A percentile compares a stretch with the other conserved stretches of the same genome.
phyloP scores from a whole-genome alignment of 2,888 invertebrate species.

The Sturmia bella region DNA sequence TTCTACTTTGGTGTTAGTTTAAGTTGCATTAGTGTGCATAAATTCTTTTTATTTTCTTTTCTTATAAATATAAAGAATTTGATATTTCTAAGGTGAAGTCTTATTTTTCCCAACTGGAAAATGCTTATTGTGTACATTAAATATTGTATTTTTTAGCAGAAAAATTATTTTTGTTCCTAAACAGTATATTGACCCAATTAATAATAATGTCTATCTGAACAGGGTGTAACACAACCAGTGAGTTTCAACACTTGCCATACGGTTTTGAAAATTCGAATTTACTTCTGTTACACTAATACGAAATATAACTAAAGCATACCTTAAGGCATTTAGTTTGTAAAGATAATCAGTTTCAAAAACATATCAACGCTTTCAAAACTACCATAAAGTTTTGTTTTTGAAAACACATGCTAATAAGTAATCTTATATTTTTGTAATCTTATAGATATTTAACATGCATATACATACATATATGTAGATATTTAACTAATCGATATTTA shows the following conservation, averaged over 20 bases:
- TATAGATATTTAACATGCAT: not conserved
- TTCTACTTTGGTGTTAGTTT: no score
- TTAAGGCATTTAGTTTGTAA: conserved; percentile 36
- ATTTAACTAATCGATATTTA: conserved; percentile 47
- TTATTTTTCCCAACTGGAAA: no score
- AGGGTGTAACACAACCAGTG: conserved; percentile 31
- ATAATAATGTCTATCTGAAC: no score
- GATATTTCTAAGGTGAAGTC: no score
- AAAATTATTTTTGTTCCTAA: no score
- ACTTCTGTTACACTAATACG: not conserved
- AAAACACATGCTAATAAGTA: not conserved
- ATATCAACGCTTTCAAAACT: conserved; percentile 45
- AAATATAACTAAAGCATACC: conserved; percentile 43
- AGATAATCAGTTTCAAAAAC: conserved; percentile 39
- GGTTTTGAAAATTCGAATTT: not conserved
- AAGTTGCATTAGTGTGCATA: no score
- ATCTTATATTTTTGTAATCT: conserved; percentile 22
- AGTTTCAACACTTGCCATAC: conserved; percentile 16
- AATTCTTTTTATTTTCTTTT: no score
- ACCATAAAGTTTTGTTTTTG: not conserved
- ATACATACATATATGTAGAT: not conserved
- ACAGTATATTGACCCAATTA: no score
- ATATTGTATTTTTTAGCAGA: no score
- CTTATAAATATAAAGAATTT: no score
- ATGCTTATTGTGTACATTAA: no score